Conservation (phyloP, 2,797 vertebrate species). For the Naso thynnoides region DNA sequence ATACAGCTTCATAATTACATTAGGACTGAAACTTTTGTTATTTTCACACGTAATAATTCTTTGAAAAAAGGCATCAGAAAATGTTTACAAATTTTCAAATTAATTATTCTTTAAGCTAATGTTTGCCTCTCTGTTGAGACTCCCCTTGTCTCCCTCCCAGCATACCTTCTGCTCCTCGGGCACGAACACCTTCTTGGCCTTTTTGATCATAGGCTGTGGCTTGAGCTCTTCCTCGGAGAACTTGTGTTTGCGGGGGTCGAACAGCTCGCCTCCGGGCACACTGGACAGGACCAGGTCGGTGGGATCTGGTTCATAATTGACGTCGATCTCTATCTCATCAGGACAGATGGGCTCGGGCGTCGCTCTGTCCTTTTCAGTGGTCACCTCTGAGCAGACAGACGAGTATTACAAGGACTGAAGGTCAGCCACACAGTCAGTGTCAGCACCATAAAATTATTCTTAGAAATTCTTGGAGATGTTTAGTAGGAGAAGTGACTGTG, state of each 20-base stretch:
- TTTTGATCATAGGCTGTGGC: constrained; percentile 99
- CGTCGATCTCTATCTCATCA: constrained; percentile 90
- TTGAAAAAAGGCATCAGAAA: too few relatives aligned
- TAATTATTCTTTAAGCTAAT: too few relatives aligned
- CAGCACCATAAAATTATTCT: background rate
- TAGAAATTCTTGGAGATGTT: too few relatives aligned
- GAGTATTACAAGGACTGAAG: background rate
- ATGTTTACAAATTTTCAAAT: too few relatives aligned
- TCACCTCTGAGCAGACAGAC: constrained; percentile 81
- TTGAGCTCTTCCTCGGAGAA: constrained; percentile 96
- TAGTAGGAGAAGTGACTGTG: background rate
- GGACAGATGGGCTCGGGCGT: constrained; percentile 88
- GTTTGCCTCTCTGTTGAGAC: too few relatives aligned
- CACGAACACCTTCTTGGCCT: constrained; percentile 97
- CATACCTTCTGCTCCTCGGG: constrained; percentile 94
- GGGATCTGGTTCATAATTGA: constrained; percentile 96
- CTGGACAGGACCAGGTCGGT: constrained; percentile 96
- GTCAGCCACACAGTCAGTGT: background rate
- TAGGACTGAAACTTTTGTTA: too few relatives aligned
- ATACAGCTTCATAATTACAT: too few relatives aligned
- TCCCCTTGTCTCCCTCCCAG: background rate
- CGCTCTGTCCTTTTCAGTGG: constrained; percentile 80
- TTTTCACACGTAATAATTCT: too few relatives aligned
- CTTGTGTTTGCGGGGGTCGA: constrained; percentile 95
- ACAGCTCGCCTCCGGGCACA: constrained; percentile 95